These are phyloP conservation scores for Cossypha polioptera DNA, from an alignment of 2,797 vertebrate species.

Conservation along the genomic window DNA sequence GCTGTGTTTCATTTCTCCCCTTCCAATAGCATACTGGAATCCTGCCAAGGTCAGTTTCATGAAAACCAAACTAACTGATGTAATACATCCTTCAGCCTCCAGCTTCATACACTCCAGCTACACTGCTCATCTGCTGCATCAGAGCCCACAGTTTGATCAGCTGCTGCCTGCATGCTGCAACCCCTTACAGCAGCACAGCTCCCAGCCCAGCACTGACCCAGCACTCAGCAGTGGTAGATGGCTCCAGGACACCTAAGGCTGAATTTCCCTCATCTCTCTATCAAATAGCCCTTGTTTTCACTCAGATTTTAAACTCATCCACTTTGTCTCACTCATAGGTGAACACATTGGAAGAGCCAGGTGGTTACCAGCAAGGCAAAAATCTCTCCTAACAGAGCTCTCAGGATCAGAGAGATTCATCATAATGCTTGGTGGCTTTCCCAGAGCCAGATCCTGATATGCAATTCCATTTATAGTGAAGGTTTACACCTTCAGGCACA, in stretches of 20 bases:
- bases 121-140: not conserved
- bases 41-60: conserved; percentile 1
- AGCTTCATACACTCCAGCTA: not conserved
- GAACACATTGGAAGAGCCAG: not conserved
- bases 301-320: not conserved
- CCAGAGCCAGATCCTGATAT: not conserved
- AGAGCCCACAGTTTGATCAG: not conserved
- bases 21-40: not conserved
- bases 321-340: not conserved
- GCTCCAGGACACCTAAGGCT: not conserved
- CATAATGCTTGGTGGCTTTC: not conserved
- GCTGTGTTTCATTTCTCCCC: conserved; percentile 15
- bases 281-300: not conserved
- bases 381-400: not conserved
- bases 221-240: fast-evolving
- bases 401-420: not conserved
- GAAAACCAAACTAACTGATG: conserved; percentile 17
- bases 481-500: not conserved
- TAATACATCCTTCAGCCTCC: not conserved
- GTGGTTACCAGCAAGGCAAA: not conserved
- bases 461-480: not conserved
- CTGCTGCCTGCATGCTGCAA: not conserved
- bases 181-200: not conserved
- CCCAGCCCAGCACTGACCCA: fast-evolving
- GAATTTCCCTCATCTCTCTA: not conserved